Percentiles rank a stretch among this genome's conserved stretches.
phyloP scores from a whole-genome alignment of 1,140 invertebrate genomes.

The Charaxes varanes region DNA sequence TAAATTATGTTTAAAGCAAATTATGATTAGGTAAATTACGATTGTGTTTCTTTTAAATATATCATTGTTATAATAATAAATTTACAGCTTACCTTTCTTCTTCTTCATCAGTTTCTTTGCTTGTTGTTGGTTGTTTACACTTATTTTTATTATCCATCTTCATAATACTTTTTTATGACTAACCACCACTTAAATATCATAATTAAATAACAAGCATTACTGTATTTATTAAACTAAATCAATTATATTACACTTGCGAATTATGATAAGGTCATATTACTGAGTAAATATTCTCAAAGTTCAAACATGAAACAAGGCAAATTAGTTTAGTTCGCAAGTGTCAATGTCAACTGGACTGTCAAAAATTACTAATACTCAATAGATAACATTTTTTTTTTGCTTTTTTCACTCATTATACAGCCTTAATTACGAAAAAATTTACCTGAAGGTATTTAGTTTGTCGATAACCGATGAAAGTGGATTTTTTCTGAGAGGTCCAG shows the following conservation, averaged over 20 bases:
- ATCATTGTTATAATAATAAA: no score
- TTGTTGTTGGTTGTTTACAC: conserved; percentile 36
- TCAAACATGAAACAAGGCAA: no score
- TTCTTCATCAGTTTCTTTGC: conserved; percentile 46
- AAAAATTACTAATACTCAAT: conserved; percentile 1
- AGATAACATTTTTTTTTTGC: no score
- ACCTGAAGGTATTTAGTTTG: conserved; percentile 76
- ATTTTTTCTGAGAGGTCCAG: conserved; percentile 71
- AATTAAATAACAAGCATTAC: conserved; percentile 1
- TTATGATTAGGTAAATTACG: no score
- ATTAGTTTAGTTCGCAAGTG: no score
- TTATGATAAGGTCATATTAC: no score
- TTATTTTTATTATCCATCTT: conserved; percentile 50
- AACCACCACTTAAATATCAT: conserved; percentile 12
- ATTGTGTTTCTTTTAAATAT: no score
- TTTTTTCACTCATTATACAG: neutral
- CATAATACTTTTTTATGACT: conserved; percentile 28
- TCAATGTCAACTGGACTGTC: conserved; percentile 6
- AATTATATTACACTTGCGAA: conserved; percentile 1
- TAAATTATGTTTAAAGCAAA: no score
- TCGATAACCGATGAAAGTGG: conserved; percentile 66
- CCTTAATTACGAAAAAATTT: conserved; percentile 18
- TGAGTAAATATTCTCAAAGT: no score
- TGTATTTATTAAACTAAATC: neutral
- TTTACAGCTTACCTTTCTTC: conserved; percentile 51